Evolutionary conservation across 1,140 invertebrate species (phyloP).

Genomic region (Ips nitidus): DNA sequence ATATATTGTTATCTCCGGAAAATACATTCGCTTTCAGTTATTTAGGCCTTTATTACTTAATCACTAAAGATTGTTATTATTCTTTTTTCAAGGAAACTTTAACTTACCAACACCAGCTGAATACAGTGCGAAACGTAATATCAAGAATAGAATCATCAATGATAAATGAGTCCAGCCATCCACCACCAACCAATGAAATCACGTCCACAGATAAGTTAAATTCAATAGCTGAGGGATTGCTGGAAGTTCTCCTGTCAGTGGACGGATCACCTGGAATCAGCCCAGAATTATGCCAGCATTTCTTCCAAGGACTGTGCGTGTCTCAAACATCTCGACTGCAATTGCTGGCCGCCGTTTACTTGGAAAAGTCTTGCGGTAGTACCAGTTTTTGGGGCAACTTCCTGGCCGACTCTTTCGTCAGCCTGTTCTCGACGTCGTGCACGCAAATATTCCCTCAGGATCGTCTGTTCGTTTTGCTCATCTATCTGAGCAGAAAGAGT

Average conservation of each 20-base stretch:
- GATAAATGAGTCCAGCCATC: not conserved
- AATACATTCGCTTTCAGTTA: no score
- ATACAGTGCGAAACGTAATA: constrained; percentile 73
- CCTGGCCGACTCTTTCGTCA: constrained; percentile 75
- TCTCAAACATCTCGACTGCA: constrained; percentile 61
- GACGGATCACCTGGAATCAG: constrained; percentile 66
- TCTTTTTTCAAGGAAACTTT: constrained; percentile 66
- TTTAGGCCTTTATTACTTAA: no score
- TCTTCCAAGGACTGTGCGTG: constrained; percentile 72
- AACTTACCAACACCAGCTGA: constrained; percentile 77
- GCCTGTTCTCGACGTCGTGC: constrained; percentile 77
- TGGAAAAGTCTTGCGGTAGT: constrained; percentile 76
- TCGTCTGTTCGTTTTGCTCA: constrained; percentile 83
- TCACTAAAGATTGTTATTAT: no score
- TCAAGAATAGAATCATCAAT: constrained; percentile 60
- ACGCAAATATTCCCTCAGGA: constrained; percentile 81
- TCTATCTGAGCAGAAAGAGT: constrained; percentile 83
- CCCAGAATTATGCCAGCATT: constrained; percentile 62
- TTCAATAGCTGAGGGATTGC: constrained; percentile 74
- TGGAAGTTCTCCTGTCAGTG: constrained; percentile 75
- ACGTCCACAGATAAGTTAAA: constrained; percentile 72
- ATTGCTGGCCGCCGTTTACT: constrained; percentile 70
- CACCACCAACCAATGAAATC: constrained; percentile 7
- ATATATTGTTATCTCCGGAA: no score
- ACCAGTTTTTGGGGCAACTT: constrained; percentile 89